phyloP scores from a whole-genome alignment of 2,888 invertebrate genomes.

The Catotricha subobsoleta region DNA sequence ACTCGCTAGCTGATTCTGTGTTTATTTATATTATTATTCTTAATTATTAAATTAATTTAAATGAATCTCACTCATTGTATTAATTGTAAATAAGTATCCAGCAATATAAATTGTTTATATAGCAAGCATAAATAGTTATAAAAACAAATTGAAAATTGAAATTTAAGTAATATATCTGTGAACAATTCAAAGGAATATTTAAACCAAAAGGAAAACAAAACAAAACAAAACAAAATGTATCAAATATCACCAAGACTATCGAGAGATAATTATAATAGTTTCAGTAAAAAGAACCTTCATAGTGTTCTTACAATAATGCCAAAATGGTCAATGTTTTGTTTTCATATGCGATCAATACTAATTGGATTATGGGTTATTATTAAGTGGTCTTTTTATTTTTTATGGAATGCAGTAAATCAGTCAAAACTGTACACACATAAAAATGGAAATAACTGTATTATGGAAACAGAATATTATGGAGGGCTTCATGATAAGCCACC shows the following conservation, averaged over 20 bases:
- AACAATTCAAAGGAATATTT: no score
- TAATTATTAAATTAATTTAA: no score
- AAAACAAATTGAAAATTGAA: no score
- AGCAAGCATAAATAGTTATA: no score
- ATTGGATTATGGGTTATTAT: constrained; percentile 11
- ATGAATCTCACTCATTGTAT: no score
- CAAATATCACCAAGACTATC: not conserved
- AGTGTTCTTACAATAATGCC: constrained; percentile 4
- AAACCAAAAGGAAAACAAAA: no score
- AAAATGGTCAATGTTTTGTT: constrained; percentile 8
- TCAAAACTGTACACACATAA: constrained; percentile 7
- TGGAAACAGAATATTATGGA: constrained; percentile 21
- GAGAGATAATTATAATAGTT: not conserved
- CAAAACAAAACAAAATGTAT: constrained; percentile 1
- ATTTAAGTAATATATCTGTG: no score
- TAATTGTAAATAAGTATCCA: no score
- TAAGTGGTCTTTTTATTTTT: constrained; percentile 10
- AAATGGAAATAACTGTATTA: not conserved
- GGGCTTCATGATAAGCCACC: constrained; percentile 39
- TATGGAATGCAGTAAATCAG: constrained; percentile 11
- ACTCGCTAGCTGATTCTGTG: no score
- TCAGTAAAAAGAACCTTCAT: constrained; percentile 1
- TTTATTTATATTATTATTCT: no score
- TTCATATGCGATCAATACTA: constrained; percentile 10
- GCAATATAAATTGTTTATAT: no score